Evolutionary conservation across 1,140 invertebrate species (phyloP), one percentile per base, ranked within the genome.

Genomic region (Potamilus streckersoni): DNA sequence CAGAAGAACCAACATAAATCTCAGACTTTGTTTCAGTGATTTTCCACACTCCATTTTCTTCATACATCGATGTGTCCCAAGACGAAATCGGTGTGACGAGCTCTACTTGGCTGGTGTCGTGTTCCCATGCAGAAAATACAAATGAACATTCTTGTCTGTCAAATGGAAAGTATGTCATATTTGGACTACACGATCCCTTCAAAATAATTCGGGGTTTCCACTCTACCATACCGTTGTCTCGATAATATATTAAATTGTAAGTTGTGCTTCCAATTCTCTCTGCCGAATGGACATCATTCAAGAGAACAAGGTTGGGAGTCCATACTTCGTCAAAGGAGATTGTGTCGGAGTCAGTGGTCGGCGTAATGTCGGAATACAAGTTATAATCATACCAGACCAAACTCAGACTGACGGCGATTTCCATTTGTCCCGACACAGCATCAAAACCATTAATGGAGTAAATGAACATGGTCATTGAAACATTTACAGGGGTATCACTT

Each of bases 151-250:
- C 55, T 31, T 73, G 71, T 31, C 67, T 67, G 31, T 73, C 71
- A 49, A 73, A 73, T 55, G 71, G 71, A 38, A 58, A 73, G 31
- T 57, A 73, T 1, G 64, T 59, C 71, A 73, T 65, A 67, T 73
- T 58, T 16, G 71, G 63, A 31, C 63, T 73, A 23, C 71, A 73
- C 1, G 71, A 63, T 15, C 63, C 63, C 13, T 67, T 73, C 14
- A 73, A 58, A 12, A 73, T 73, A 55, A 73, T 67, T 27, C 71
- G 17, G 5, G 71, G 71, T 23, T 59, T 56, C 71, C 71, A 73
- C 59, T 2, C 58, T 59, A 38, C 70, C 56, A 49, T 71, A 62
- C 19, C 70, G 31, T 2, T 59, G 12, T 38, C 70, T 71, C 23
- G 20, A 55, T 73, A 67, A 57, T 20, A 73, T 31, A 57, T 55